Evolutionary conservation across 2,888 invertebrate genomes (phyloP), one percentile per base, ranked within the genome.

Genomic region (Omphaloscelis lunosa): DNA sequence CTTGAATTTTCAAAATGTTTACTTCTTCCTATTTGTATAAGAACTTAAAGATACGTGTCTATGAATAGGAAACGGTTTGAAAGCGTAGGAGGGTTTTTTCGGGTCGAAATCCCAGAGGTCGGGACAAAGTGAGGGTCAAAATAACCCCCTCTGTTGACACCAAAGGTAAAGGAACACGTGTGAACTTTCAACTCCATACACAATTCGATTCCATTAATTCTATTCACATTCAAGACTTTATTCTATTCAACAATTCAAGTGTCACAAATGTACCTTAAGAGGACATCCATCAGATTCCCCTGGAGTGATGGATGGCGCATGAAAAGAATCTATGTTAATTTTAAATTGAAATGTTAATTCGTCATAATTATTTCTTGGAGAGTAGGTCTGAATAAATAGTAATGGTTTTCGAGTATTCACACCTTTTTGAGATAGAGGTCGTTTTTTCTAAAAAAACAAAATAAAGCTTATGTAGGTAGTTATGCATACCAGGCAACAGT

Each of bases 261-360:
- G 96, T 95, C 95, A 95, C 95, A 95, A 96, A 96, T 94, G 94
- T 93, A 90, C 91, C 90, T 45, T 89, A 81, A 89, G 53, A 90
- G 86, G 79, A 87, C 91, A 93, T 94, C 92, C 93, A 94, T 95
- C 94, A 94, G 86, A 78, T 90, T 90, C 88, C 91, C 89, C 88
- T 83, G 83, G 87, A 90, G 89, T 96, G 96, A 96, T 94, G 94
- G 95, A 96, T 96, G 84, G 91, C 82, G 85, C 89, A 94, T 95
- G 94, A 95, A 96, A 95, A 91, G 91, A 91, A 94, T 93, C 91
- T 95, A 96, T 96, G 95, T 86, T 94, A 96, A 96, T 96, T 77
- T 84, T 84, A 91, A 92, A 96, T 96, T 94, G 94, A 94, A 91
- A 96, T 96, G 95, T 91, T 94, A 96, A 96, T 96, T 91, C 90